Base-by-base conservation (phyloP, 2,888 invertebrate genomes). In the Arge pagana region DNA sequence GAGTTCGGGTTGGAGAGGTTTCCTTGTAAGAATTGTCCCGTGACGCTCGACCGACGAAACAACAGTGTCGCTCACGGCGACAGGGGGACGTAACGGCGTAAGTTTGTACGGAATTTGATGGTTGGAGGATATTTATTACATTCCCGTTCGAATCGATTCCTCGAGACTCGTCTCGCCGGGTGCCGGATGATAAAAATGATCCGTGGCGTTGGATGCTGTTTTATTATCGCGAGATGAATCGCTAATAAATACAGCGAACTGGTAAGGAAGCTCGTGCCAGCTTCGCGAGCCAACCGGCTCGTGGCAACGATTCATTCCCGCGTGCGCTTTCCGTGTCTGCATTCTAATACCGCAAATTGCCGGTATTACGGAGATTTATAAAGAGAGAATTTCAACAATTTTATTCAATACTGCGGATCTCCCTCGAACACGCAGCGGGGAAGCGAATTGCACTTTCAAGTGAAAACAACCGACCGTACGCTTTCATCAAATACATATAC, bases 341-440 rank as follows among this genome's bases (percentile, higher is more conserved):
- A 33, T 45, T 45, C 21, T 45, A 45, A 45, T 45, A 23, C 45
- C 45, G 33, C 45, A 45, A 45, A 45, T 45, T 45, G 45, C 33
- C 21, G 45, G 45, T 21, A 45, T 45, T 45, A 45, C 45, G 45
- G 45, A 33, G 45, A 45, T 45, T 45, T 45, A 45, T 45, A 45
- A 33, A 45, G 45, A 45, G 33, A 45, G 45, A 45, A 45, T 45
- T 35, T 45, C 45, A 33, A 35, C 45, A 31, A 23, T 45, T 45
- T 45, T 45, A 45, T 45, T 45, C 45, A 45, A 45, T 45, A 45
- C 45, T 21, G 45, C 45, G 45, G 45, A 45, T 45, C 35, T 35
- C 13, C 21, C 45, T 16, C 3, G 45, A 45, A 33, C 45, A 45
- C 45, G 45, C 45, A 45, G 33, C 21, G 15, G 45, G 45, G 45